Percentiles rank a stretch among this genome's conserved stretches.
Conservation (phyloP, 1,140 invertebrate genomes). For the Sycophaga agraensis region DNA sequence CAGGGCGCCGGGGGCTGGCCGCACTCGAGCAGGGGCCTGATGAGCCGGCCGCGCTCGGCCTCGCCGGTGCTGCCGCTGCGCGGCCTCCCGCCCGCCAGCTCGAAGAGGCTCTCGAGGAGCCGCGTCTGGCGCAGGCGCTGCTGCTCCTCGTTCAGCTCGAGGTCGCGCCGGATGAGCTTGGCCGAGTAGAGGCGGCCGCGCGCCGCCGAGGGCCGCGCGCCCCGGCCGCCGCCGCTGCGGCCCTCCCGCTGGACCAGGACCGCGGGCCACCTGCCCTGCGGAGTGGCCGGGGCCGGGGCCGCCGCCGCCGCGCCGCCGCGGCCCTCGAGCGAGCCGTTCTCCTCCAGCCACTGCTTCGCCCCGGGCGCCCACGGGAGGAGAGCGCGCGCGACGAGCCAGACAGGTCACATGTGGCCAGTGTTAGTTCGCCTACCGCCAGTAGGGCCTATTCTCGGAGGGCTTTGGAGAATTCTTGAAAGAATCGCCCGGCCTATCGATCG, state of each 20-base stretch:
- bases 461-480: too few species aligned
- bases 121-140: conserved; percentile 16
- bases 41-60: conserved; percentile 13
- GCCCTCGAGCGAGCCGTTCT: conserved; percentile 38
- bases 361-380: too few species aligned
- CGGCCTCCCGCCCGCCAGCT: conserved; percentile 19
- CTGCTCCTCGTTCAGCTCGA: conserved; percentile 25
- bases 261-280: not conserved
- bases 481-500: too few species aligned
- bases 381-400: too few species aligned
- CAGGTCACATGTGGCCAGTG: too few species aligned
- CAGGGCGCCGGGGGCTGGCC: not conserved
- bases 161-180: conserved; percentile 26
- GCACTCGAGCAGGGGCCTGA: conserved; percentile 13
- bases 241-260: not conserved
- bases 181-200: conserved; percentile 1
- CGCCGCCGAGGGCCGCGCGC: not conserved
- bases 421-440: too few species aligned
- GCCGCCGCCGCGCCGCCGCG: not conserved
- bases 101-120: conserved; percentile 24
- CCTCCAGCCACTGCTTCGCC: conserved; percentile 56
- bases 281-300: not conserved
- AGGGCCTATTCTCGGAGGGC: too few species aligned
- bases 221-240: not conserved
- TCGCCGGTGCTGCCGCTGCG: conserved; percentile 24